Evolutionary conservation across 1,140 invertebrate genomes (phyloP).

Genomic region (Hyles vespertilio): DNA sequence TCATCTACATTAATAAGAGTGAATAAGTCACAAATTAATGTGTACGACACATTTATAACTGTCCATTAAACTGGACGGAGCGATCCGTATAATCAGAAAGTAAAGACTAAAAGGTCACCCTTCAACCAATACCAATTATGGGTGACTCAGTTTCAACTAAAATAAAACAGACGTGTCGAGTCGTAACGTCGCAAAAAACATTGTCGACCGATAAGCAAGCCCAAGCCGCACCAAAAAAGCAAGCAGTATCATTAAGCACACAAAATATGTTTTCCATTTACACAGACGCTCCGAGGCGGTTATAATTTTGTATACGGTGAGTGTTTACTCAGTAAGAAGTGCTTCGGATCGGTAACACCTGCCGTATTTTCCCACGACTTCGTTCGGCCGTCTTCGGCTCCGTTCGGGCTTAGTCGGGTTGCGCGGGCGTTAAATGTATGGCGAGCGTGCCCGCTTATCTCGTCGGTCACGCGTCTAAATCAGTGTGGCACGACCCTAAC

Average conservation of each 20-base stretch:
- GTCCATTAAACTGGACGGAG: slow-evolving; percentile 2
- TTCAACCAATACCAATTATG: slow-evolving; percentile 52
- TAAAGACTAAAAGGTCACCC: slow-evolving; percentile 31
- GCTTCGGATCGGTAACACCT: slow-evolving; percentile 68
- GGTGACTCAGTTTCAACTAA: slow-evolving; percentile 50
- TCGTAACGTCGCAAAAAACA: slow-evolving; percentile 57
- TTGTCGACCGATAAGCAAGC: slow-evolving; percentile 51
- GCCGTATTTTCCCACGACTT: slow-evolving; percentile 67
- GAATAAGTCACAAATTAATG: no score
- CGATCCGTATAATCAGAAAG: slow-evolving; percentile 13
- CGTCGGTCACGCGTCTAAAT: slow-evolving; percentile 38
- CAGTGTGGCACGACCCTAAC: slow-evolving; percentile 36
- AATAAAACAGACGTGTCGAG: slow-evolving; percentile 42
- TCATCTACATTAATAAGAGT: no score
- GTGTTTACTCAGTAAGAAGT: slow-evolving; percentile 74
- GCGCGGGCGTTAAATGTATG: slow-evolving; percentile 24
- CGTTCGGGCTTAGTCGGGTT: slow-evolving; percentile 44
- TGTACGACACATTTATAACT: slow-evolving; percentile 3
- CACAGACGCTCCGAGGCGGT: slow-evolving; percentile 64
- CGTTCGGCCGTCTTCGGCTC: slow-evolving; percentile 54
- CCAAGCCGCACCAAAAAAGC: slow-evolving; percentile 64
- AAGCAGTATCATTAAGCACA: slow-evolving; percentile 73
- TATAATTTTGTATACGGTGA: slow-evolving; percentile 72
- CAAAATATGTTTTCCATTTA: slow-evolving; percentile 75
- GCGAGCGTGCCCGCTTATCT: slow-evolving; percentile 23